phyloP scores from a whole-genome alignment of 1,140 invertebrate genomes.

The Tetranychus cinnabarinus region DNA sequence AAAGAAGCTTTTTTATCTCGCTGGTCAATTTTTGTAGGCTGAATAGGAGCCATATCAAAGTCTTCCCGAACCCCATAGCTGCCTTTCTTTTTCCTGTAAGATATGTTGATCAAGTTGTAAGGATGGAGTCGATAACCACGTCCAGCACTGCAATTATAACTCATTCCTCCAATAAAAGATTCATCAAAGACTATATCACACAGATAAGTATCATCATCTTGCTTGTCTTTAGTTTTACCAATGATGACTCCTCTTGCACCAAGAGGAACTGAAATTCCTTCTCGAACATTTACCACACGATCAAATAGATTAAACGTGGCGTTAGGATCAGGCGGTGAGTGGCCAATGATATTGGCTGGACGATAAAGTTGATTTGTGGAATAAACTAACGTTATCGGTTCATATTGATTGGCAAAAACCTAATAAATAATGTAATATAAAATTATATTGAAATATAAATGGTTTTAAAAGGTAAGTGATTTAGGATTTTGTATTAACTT shows the following conservation, averaged over 20 bases:
- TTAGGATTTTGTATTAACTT: neutral
- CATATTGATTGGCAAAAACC: constrained; percentile 5
- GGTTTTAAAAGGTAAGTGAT: too few relatives aligned
- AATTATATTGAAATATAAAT: too few relatives aligned
- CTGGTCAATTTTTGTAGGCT: neutral
- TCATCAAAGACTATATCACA: constrained; percentile 56
- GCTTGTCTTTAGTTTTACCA: constrained; percentile 21
- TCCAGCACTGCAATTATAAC: constrained; percentile 14
- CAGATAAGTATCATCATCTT: constrained; percentile 14
- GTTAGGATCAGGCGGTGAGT: constrained; percentile 34
- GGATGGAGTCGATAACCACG: constrained; percentile 4
- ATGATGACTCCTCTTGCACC: constrained; percentile 58
- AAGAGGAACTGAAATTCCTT: constrained; percentile 46
- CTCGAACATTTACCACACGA: constrained; percentile 48
- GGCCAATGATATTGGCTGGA: constrained; percentile 12
- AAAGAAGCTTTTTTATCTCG: neutral
- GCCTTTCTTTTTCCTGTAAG: constrained; percentile 4
- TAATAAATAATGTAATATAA: too few relatives aligned
- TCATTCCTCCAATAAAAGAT: constrained; percentile 38
- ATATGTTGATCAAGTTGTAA: constrained; percentile 11
- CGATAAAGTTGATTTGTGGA: constrained; percentile 39
- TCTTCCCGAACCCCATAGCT: neutral
- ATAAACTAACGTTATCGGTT: constrained; percentile 9
- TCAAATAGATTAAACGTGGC: constrained; percentile 46
- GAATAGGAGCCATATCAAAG: neutral